Evolutionary conservation across 2,113 vertebrate species (phyloP).

Genomic region (Prochilodus magdalenae): DNA sequence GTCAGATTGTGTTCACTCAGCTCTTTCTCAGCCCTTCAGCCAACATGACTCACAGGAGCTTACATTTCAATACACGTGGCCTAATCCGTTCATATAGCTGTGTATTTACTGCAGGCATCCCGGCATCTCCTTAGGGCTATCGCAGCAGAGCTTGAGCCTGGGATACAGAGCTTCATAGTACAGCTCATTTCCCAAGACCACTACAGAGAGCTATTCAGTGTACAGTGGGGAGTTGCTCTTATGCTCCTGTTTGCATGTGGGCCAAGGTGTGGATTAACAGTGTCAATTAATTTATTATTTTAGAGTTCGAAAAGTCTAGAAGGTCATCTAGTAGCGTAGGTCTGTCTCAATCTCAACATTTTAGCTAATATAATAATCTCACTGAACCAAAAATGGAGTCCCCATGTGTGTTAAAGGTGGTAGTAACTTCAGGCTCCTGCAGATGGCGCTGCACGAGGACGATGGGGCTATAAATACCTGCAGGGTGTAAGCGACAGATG

Average conservation of each 20-base stretch:
- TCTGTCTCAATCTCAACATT: too few species aligned
- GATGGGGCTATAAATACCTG: too few species aligned
- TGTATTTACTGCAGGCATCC: conserved; percentile 11
- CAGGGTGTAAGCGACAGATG: too few species aligned
- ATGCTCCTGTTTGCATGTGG: background rate
- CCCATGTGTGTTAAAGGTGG: too few species aligned
- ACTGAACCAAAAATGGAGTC: too few species aligned
- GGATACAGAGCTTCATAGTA: background rate
- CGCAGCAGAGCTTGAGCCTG: background rate
- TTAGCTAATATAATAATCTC: too few species aligned
- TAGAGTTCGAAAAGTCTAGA: too few species aligned
- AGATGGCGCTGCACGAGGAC: too few species aligned
- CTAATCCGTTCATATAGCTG: conserved; percentile 35
- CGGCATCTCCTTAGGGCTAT: background rate
- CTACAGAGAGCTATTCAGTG: conserved; percentile 1
- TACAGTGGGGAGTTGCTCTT: background rate
- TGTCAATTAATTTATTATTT: background rate
- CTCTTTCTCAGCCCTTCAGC: conserved; percentile 30
- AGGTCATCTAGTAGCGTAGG: too few species aligned
- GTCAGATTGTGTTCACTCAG: conserved; percentile 13
- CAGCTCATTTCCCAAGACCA: conserved; percentile 26
- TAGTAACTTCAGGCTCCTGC: too few species aligned
- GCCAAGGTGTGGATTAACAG: background rate
- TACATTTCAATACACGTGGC: conserved; percentile 11
- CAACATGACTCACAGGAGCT: conserved; percentile 19